Percentiles rank a stretch among this genome's conserved stretches.
Conservation (phyloP, 2,113 vertebrate genomes). For the Lophochroa leadbeateri region DNA sequence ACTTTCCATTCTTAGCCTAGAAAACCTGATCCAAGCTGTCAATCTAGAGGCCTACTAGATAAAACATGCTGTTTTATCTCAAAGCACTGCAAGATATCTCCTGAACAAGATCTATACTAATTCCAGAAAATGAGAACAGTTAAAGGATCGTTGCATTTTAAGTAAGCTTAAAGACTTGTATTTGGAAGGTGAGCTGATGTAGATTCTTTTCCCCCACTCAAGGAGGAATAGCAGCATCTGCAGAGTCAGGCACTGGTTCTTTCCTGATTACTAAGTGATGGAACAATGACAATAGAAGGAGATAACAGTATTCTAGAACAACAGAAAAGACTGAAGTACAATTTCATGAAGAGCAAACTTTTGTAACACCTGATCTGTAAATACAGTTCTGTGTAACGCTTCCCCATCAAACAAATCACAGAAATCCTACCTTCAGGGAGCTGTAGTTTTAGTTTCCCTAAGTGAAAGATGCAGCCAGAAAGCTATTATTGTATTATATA, state of each 20-base stretch:
- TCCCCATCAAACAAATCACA: not conserved
- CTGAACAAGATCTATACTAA: not conserved
- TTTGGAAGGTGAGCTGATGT: not conserved
- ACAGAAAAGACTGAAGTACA: not conserved
- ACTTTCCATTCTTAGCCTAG: not conserved
- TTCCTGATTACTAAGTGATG: not conserved
- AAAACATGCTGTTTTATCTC: not conserved
- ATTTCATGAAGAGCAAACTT: not conserved
- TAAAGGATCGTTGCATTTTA: not conserved
- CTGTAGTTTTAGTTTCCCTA: not conserved
- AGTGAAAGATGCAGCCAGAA: not conserved
- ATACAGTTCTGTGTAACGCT: not conserved
- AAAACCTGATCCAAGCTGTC: not conserved
- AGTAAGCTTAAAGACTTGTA: not conserved
- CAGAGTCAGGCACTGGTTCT: not conserved
- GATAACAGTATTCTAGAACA: not conserved
- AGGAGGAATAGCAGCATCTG: not conserved
- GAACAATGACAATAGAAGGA: not conserved
- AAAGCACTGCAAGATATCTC: not conserved
- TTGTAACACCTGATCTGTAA: not conserved
- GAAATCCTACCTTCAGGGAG: not conserved
- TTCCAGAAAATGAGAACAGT: not conserved
- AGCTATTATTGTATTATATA: not conserved
- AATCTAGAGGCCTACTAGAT: not conserved
- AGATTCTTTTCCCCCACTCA: not conserved